Conservation (phyloP, 2,888 invertebrate species). For the Ormyrus labotus region DNA sequence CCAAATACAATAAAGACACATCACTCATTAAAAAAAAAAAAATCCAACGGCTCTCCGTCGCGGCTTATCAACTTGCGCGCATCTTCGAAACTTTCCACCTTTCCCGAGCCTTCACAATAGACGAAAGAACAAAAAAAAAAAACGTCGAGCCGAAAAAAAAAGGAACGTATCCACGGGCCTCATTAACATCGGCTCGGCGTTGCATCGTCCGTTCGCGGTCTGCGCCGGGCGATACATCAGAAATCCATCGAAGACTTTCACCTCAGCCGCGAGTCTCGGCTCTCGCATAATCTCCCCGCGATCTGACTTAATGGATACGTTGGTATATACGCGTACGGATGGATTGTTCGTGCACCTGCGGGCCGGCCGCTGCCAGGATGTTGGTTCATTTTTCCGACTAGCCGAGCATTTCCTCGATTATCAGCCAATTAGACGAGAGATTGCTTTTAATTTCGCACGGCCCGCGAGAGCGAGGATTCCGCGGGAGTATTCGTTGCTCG, state of each 20-base stretch:
- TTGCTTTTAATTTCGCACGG: conserved; percentile 31
- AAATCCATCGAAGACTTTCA: conserved; percentile 38
- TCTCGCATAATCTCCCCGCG: conserved; percentile 17
- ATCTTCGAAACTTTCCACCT: conserved; percentile 19
- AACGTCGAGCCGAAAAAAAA: no score
- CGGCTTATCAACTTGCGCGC: not conserved
- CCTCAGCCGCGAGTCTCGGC: not conserved
- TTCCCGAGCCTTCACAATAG: not conserved
- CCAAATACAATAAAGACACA: no score
- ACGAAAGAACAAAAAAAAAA: not conserved
- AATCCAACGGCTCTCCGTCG: not conserved
- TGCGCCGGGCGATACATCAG: not conserved
- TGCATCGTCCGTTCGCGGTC: not conserved
- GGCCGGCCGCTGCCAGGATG: not conserved
- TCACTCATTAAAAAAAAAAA: no score
- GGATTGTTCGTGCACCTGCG: not conserved
- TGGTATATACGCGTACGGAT: not conserved
- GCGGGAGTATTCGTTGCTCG: no score
- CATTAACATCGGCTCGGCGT: not conserved
- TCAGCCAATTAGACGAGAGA: not conserved
- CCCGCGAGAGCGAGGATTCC: not conserved
- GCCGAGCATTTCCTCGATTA: conserved; percentile 43
- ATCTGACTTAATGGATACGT: conserved; percentile 36
- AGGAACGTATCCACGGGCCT: no score
- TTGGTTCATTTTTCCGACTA: conserved; percentile 41